Evolutionary conservation across 2,797 vertebrate genomes (phyloP), one percentile per base, ranked within the genome.

Genomic region (Sphaeramia orbicularis): DNA sequence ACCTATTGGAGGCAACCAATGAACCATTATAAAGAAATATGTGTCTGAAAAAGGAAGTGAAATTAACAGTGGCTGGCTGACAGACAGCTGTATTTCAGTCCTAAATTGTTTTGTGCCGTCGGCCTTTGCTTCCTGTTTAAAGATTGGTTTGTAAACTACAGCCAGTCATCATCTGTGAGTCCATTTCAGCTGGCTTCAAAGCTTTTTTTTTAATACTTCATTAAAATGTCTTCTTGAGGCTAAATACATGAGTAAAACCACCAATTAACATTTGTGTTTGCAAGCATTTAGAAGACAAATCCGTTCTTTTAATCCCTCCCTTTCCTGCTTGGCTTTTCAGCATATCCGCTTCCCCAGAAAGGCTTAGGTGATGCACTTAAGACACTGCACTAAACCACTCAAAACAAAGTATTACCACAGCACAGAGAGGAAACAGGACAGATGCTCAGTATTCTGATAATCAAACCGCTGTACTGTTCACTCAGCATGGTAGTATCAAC

Each of bases 21-120:
- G 72, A 79, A 61, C 18, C 68, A 80, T 86, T 81, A 84, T 65
- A 72, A 74, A 55, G 74, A 81, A 65, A 69, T 54, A 80, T 63
- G 69, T 18, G 74, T 76, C 81, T 71, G 76, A 64, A 65, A 57
- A 65, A 48, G 27, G 40, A 64, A 61, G 60, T n/a, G n/a, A 51
- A 81, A 76, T 70, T 59, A 52, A 81, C 66, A 44, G 48, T 27
- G 36, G 24, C 71, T 13, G 76, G 64, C 54, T 48, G 81, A 78
- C 49, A 19, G 62, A 63, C 47, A 32, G 64, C 27, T 10, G 58
- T 15, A 51, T 74, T 74, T 70, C 16, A 71, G 21, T 24, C 41
- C 37, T n/a, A 6, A 61, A 55, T 16, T 10, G 43, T 32, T 40
- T 16, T 24, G 30, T 42, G 10, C 0, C 0, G 48, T 35, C 9